Conservation (phyloP, 2,113 vertebrate species). For the Xiphophorus maculatus region DNA sequence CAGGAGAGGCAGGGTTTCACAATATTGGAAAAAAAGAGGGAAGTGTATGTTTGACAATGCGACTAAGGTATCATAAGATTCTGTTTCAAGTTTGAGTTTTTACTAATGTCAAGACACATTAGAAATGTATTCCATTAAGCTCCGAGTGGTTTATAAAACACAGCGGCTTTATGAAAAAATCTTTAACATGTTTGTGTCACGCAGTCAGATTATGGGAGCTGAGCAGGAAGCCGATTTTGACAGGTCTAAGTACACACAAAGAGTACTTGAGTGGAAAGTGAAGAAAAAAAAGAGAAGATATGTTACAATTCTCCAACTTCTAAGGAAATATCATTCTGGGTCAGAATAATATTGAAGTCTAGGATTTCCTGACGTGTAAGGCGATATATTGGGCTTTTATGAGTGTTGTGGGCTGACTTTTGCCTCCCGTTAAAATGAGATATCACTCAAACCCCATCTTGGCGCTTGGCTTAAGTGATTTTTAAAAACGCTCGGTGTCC, state of each 20-base stretch:
- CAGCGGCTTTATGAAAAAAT: slow-evolving; percentile 52
- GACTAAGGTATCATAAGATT: slow-evolving; percentile 65
- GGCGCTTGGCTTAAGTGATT: slow-evolving; percentile 75
- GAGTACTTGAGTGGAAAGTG: slow-evolving; percentile 32
- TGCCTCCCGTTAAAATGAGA: slow-evolving; percentile 76
- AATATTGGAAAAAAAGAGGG: slow-evolving; percentile 49
- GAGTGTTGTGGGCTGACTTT: slow-evolving; percentile 71
- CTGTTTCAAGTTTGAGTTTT: slow-evolving; percentile 53
- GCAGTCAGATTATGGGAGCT: slow-evolving; percentile 73
- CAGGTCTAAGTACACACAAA: slow-evolving; percentile 69
- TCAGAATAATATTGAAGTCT: slow-evolving; percentile 79
- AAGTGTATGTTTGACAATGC: slow-evolving; percentile 55
- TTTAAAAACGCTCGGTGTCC: slow-evolving; percentile 67
- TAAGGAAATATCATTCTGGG: slow-evolving; percentile 75
- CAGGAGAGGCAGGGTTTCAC: slow-evolving; percentile 60
- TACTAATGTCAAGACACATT: slow-evolving; percentile 67
- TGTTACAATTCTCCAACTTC: slow-evolving; percentile 73
- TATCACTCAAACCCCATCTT: slow-evolving; percentile 72
- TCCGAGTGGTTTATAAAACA: slow-evolving; percentile 73
- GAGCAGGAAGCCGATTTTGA: slow-evolving; percentile 66
- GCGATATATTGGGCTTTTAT: slow-evolving; percentile 76
- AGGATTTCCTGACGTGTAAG: slow-evolving; percentile 76
- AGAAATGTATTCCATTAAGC: slow-evolving; percentile 73
- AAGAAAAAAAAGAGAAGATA: slow-evolving; percentile 52
- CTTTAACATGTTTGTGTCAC: slow-evolving; percentile 74